These are phyloP conservation scores for Eidolon dupreanum DNA, from an alignment of 2,797 vertebrate species.

Conservation along the genomic window DNA sequence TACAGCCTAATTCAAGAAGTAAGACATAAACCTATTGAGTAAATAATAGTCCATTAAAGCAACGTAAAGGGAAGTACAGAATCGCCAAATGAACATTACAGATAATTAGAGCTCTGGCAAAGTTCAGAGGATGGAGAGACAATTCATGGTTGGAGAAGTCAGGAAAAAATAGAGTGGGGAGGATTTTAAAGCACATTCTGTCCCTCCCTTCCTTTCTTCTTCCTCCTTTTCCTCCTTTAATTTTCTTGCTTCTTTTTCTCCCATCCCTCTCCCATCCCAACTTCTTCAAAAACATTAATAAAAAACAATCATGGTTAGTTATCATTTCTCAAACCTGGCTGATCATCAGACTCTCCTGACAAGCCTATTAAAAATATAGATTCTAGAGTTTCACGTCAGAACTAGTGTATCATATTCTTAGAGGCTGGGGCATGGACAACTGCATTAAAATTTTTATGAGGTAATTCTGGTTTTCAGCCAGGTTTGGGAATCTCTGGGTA, in stretches of 20 bases:
- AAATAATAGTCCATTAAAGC: neutral
- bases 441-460: neutral
- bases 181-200: neutral
- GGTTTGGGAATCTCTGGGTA: neutral
- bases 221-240: neutral
- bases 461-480: neutral
- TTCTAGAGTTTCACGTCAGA: neutral
- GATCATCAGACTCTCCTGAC: conserved; percentile 20
- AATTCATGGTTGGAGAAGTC: neutral
- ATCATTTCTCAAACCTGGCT: neutral
- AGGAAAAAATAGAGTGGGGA: neutral
- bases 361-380: conserved; percentile 17
- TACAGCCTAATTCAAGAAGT: conserved; percentile 19
- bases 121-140: conserved; percentile 3
- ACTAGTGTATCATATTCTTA: neutral
- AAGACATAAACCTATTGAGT: conserved; percentile 16
- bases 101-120: neutral
- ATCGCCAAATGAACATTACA: neutral
- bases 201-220: neutral
- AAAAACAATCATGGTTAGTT: neutral
- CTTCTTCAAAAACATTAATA: conserved; percentile 29
- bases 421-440: neutral
- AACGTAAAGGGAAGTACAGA: neutral
- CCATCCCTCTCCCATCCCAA: neutral
- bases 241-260: neutral